Percentiles rank a stretch among this genome's conserved stretches.
phyloP scores from a whole-genome alignment of 2,888 invertebrate species.

The Stenolophus ochropezus region DNA sequence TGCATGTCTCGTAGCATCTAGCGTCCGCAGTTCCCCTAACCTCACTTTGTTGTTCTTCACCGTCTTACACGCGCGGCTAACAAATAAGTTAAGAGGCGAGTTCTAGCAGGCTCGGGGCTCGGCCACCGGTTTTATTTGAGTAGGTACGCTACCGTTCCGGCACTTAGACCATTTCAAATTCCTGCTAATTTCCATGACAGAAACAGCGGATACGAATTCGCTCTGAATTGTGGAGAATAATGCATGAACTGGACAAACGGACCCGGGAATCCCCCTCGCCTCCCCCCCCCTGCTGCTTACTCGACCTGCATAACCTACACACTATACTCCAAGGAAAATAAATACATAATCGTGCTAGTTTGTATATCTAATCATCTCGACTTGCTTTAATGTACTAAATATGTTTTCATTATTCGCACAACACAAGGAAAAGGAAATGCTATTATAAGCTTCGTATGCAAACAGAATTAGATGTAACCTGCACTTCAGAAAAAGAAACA shows the following conservation, averaged over 20 bases:
- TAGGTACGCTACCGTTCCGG: conserved; percentile 19
- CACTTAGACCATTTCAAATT: conserved; percentile 57
- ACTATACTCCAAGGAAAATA: background rate
- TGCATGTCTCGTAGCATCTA: background rate
- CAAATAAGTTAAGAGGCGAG: conserved; percentile 46
- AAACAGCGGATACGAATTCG: conserved; percentile 59
- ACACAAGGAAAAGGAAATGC: background rate
- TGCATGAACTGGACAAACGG: conserved; percentile 59
- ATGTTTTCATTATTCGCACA: background rate
- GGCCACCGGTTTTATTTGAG: conserved; percentile 40
- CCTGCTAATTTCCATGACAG: conserved; percentile 67
- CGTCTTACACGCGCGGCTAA: conserved; percentile 38
- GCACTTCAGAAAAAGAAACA: too few species aligned
- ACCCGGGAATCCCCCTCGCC: background rate
- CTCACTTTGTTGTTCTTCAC: conserved; percentile 48
- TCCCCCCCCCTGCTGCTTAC: background rate
- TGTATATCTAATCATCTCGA: background rate
- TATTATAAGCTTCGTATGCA: background rate
- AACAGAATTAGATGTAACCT: too few species aligned
- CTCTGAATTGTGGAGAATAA: conserved; percentile 49
- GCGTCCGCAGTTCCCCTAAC: background rate
- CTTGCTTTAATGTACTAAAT: background rate
- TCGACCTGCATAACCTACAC: background rate
- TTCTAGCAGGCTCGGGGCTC: conserved; percentile 1
- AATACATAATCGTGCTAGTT: background rate